phyloP scores from a whole-genome alignment of 1,140 invertebrate genomes.

The Drosophila varians region DNA sequence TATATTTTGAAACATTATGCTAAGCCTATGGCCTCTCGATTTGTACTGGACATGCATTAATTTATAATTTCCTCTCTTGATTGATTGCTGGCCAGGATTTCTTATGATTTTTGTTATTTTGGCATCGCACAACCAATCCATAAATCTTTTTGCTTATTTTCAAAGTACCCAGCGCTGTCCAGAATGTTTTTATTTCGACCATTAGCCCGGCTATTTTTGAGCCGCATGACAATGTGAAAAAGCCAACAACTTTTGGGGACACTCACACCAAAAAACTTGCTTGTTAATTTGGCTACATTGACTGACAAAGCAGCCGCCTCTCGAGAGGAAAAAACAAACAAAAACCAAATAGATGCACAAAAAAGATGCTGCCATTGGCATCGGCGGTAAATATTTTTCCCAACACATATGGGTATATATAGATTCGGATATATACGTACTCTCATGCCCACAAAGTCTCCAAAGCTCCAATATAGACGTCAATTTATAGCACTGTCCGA shows the following conservation, averaged over 20 bases:
- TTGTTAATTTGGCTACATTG: conserved; percentile 65
- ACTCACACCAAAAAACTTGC: conserved; percentile 18
- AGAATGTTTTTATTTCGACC: conserved; percentile 42
- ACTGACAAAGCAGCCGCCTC: conserved; percentile 63
- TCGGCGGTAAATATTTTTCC: conserved; percentile 24
- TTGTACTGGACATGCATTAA: conserved; percentile 40
- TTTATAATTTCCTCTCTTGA: conserved; percentile 39
- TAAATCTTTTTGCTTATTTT: conserved; percentile 61
- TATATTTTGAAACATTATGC: background rate
- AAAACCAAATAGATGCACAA: conserved; percentile 27
- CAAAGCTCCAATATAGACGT: conserved; percentile 46
- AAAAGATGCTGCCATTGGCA: conserved; percentile 12
- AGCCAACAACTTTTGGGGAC: conserved; percentile 38
- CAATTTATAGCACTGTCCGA: conserved; percentile 41
- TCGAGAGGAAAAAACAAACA: conserved; percentile 14
- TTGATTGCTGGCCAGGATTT: conserved; percentile 58
- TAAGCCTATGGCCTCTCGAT: background rate
- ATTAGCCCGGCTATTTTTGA: conserved; percentile 67
- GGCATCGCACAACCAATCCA: conserved; percentile 27
- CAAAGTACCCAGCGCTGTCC: conserved; percentile 48
- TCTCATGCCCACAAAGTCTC: conserved; percentile 22
- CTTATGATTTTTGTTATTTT: conserved; percentile 33
- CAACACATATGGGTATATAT: background rate
- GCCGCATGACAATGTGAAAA: conserved; percentile 37
- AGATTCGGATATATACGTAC: conserved; percentile 12